phyloP scores from a whole-genome alignment of 2,113 vertebrate species.

The Thamnaconus septentrionalis region DNA sequence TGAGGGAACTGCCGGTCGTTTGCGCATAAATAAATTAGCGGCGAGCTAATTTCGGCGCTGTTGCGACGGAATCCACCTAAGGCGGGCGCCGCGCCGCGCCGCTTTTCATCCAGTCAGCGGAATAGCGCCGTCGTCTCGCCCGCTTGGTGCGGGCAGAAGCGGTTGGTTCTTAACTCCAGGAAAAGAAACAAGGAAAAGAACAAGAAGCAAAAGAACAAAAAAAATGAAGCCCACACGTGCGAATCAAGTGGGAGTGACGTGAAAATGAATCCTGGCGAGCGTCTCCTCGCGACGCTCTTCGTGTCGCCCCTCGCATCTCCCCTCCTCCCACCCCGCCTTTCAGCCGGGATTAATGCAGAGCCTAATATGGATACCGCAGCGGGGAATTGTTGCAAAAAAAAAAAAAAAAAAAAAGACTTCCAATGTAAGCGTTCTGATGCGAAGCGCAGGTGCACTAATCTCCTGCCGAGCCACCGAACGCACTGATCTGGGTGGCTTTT shows the following conservation, averaged over 20 bases:
- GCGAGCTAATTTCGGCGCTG: constrained; percentile 58
- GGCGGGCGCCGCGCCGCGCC: constrained; percentile 36
- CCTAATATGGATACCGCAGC: constrained; percentile 44
- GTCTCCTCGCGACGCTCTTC: constrained; percentile 15
- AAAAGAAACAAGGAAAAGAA: no score
- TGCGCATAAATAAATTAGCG: constrained; percentile 63
- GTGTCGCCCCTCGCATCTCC: constrained; percentile 13
- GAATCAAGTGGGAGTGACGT: constrained; percentile 38
- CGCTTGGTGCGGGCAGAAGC: no score
- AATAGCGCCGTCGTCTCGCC: constrained; percentile 25
- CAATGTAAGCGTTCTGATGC: constrained; percentile 33
- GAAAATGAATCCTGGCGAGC: constrained; percentile 30
- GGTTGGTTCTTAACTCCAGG: no score
- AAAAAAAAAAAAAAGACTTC: neutral
- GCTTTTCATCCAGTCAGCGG: constrained; percentile 65
- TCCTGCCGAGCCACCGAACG: constrained; percentile 22
- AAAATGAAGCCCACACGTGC: constrained; percentile 41
- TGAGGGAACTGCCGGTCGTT: constrained; percentile 39
- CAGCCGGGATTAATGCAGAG: constrained; percentile 46
- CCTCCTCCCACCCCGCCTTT: constrained; percentile 18
- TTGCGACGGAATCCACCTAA: constrained; percentile 52
- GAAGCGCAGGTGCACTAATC: constrained; percentile 54
- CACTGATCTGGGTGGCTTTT: constrained; percentile 32
- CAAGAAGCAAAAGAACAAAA: no score
- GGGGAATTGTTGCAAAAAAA: constrained; percentile 46